These are phyloP conservation scores for Phania funesta DNA, from an alignment of 2,888 invertebrate genomes.

Conservation along the genomic window DNA sequence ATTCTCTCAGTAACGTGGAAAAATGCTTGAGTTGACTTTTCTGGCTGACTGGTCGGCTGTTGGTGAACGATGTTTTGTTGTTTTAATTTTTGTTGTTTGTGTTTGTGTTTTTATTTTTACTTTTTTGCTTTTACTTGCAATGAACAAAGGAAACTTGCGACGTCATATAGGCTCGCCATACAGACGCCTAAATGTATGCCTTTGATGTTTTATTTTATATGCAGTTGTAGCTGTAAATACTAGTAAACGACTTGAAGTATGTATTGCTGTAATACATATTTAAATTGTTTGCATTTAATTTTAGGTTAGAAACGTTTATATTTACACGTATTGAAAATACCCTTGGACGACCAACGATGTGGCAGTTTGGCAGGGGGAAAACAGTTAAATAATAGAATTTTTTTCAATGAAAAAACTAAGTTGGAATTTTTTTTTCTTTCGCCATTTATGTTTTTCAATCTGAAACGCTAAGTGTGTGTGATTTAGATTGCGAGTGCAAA, in stretches of 20 bases:
- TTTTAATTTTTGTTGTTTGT: conserved; percentile 1
- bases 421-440: too few relatives aligned
- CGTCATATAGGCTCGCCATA: conserved; percentile 70
- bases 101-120: too few relatives aligned
- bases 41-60: conserved; percentile 18
- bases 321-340: not conserved
- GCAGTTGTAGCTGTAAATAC: not conserved
- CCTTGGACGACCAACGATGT: not conserved
- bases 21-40: conserved; percentile 18
- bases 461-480: too few relatives aligned
- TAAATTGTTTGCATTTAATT: conserved; percentile 33
- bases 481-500: too few relatives aligned
- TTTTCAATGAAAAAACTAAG: too few relatives aligned
- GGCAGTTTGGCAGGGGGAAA: not conserved
- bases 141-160: conserved; percentile 58
- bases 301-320: conserved; percentile 11
- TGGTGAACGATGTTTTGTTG: conserved; percentile 20
- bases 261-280: conserved; percentile 6
- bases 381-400: not conserved
- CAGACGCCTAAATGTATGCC: conserved; percentile 69
- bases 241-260: not conserved
- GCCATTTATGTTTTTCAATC: too few relatives aligned
- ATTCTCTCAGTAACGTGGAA: conserved; percentile 18
- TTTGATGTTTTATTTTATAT: conserved; percentile 34
- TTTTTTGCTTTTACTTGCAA: conserved; percentile 23